Evolutionary conservation across 2,888 invertebrate genomes (phyloP).

Genomic region (Patella caerulea): DNA sequence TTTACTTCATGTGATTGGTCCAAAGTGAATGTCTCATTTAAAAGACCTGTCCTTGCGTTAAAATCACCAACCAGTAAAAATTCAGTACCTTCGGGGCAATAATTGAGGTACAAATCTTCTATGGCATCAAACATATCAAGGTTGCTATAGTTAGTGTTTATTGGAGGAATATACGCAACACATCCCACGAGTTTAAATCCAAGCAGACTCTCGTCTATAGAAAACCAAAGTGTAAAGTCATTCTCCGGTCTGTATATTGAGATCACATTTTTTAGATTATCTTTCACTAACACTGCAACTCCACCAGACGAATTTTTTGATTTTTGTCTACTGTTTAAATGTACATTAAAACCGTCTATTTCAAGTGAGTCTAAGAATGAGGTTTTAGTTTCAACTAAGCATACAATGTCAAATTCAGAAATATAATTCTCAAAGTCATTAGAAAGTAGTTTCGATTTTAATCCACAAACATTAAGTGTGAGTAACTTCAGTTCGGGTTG

Average conservation of each 20-base stretch:
- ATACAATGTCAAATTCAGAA: no score
- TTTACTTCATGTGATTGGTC: no score
- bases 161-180: neutral
- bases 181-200: neutral
- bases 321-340: neutral
- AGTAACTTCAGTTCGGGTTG: neutral
- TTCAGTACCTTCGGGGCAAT: neutral
- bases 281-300: slow-evolving; percentile 2
- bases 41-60: neutral
- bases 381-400: no score
- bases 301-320: neutral
- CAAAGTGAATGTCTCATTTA: no score
- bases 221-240: neutral
- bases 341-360: neutral
- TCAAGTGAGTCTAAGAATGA: neutral
- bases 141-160: neutral
- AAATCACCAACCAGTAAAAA: neutral
- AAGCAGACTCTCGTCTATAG: neutral
- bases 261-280: neutral
- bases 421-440: neutral
- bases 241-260: neutral
- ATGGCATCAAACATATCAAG: neutral
- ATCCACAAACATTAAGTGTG: neutral
- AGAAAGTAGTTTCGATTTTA: neutral
- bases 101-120: neutral